Evolutionary conservation across 2,888 invertebrate species (phyloP), one percentile per base, ranked within the genome.

Genomic region (Archaeoteleia sp.): DNA sequence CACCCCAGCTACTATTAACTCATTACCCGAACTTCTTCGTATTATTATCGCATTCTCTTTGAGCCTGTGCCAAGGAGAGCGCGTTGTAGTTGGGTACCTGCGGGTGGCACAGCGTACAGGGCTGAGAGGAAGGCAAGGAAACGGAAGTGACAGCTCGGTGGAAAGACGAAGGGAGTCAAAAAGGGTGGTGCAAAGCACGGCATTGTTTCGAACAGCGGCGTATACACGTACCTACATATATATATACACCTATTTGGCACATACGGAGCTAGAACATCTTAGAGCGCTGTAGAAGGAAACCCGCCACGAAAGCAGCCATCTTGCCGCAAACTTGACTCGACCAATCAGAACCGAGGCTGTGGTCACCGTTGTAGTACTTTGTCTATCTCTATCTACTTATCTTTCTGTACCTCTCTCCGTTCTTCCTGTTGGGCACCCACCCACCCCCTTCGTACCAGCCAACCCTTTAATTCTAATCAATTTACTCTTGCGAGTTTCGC

Each of bases 321-420:
- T 85, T 85, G 85, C 85, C 85, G 84, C 85, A 85, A 85, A 84
- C 84, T 83, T 82, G 81, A 83, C 83, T 84, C 84, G 82, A 85
- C 85, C 85, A 85, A 85, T 85, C 82, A 84, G 84, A 81, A 83
- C 78, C 78, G 83, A 83, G 83, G 78, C 80, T 84, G 85, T 84
- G 85, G 85, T 85, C 85, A 85, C 85, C 84, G 82, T 79, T 78
- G 74, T 80, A 77, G 80, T 78, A 79, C 70, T 67, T 73, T 46
- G 70, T 69, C 73, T 58, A 58, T 70, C 40, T 68, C 62, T 46
- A 55, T 70, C 65, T 46, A 60, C 45, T 58, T 55, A 40, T 48
- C 72, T 68, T 67, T 58, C 53, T 45, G 45, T 55, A 55, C 62
- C 68, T 35, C 54, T 63, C 68, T 53, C 49, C 63, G 34, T 67